A percentile compares a stretch with the other conserved stretches of the same genome.
Evolutionary conservation across 1,140 invertebrate species (phyloP).

Genomic region (Ceratosolen solmsi): DNA sequence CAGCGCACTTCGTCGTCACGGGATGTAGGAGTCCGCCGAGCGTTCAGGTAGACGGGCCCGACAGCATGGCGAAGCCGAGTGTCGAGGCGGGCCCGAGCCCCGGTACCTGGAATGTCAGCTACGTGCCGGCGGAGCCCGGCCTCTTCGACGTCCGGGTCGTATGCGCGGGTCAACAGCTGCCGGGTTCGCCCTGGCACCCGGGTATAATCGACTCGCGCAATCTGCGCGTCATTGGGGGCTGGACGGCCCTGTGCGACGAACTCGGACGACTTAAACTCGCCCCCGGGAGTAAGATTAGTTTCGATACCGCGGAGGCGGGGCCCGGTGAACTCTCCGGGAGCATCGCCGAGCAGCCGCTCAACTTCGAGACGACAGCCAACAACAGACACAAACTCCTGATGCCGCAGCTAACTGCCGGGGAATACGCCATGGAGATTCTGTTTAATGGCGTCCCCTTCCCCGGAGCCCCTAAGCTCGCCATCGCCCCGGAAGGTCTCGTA

Average conservation of each 20-base stretch:
- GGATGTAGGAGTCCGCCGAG: slow-evolving; percentile 70
- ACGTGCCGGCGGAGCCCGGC: slow-evolving; percentile 82
- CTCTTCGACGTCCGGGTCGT: slow-evolving; percentile 81
- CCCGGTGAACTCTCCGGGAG: slow-evolving; percentile 78
- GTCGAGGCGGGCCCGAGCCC: slow-evolving; percentile 73
- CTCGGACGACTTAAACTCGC: slow-evolving; percentile 82
- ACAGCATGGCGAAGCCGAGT: slow-evolving; percentile 78
- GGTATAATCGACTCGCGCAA: slow-evolving; percentile 81
- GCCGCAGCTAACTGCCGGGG: slow-evolving; percentile 65
- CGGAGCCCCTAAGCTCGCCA: slow-evolving; percentile 72
- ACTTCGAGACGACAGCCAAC: slow-evolving; percentile 70
- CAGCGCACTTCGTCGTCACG: slow-evolving; percentile 68
- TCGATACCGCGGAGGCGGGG: slow-evolving; percentile 84
- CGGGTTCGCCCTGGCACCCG: slow-evolving; percentile 83
- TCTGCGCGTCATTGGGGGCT: slow-evolving; percentile 82
- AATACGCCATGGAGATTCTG: slow-evolving; percentile 79
- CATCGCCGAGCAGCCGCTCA: slow-evolving; percentile 66
- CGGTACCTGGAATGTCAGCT: slow-evolving; percentile 77
- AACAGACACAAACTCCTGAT: slow-evolving; percentile 68
- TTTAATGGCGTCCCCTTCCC: slow-evolving; percentile 80
- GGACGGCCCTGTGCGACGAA: slow-evolving; percentile 84
- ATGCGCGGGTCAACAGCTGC: slow-evolving; percentile 79
- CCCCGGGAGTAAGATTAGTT: slow-evolving; percentile 80
- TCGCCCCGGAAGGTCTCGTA: slow-evolving; percentile 67
- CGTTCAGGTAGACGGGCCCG: slow-evolving; percentile 78